Conservation (phyloP, 1,140 invertebrate species). For the Drosophila prosaltans region DNA sequence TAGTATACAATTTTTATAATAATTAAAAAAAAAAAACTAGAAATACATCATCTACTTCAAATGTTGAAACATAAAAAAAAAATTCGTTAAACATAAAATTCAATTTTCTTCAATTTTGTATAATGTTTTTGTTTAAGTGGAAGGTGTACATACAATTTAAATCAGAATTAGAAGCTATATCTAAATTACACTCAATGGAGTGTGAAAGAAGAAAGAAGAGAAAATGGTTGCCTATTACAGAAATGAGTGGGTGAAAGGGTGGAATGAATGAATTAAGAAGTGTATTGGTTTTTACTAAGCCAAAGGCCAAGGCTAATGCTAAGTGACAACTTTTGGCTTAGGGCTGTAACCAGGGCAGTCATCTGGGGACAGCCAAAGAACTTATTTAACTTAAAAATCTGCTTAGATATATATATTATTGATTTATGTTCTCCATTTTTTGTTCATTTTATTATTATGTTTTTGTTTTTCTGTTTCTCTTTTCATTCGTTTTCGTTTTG, state of each 20-base stretch:
- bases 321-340: slow-evolving; percentile 20
- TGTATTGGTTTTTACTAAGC: not conserved
- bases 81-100: slow-evolving; percentile 12
- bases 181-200: slow-evolving; percentile 1
- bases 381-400: slow-evolving; percentile 6
- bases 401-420: slow-evolving; percentile 3
- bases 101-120: slow-evolving; percentile 1
- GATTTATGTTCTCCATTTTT: slow-evolving; percentile 6
- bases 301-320: not conserved
- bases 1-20: slow-evolving; percentile 68
- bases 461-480: slow-evolving; percentile 8
- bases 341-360: slow-evolving; percentile 9
- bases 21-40: slow-evolving; percentile 64
- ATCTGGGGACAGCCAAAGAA: slow-evolving; percentile 6
- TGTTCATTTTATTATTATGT: not conserved
- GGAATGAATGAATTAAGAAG: not conserved
- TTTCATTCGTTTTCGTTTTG: slow-evolving; percentile 25
- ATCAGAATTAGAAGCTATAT: slow-evolving; percentile 2
- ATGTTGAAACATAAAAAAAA: slow-evolving; percentile 8
- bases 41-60: not conserved
- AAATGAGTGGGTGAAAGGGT: not conserved
- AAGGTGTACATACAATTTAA: not conserved
- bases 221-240: too few species aligned
- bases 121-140: slow-evolving; percentile 13
- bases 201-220: not conserved